Percentiles rank a stretch among this genome's conserved stretches.
phyloP scores from a whole-genome alignment of 2,113 vertebrate species.

The Dipodomys merriami region DNA sequence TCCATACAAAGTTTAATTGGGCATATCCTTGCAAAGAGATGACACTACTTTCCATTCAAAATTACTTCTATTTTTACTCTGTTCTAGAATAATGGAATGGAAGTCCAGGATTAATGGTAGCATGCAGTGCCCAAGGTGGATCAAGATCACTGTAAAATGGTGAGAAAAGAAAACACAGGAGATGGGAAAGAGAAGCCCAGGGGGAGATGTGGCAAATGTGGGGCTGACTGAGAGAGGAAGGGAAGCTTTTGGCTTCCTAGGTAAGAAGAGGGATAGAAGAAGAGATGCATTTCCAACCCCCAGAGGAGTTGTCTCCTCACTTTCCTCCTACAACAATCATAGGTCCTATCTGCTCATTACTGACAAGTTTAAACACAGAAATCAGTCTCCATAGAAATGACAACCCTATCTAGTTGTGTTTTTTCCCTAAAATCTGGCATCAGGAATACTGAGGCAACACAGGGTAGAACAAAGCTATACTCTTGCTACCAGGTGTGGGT shows the following conservation, averaged over 20 bases:
- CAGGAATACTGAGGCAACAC: not conserved
- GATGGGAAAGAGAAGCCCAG: not conserved
- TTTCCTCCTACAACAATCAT: not conserved
- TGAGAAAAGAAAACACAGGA: not conserved
- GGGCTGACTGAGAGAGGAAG: not conserved
- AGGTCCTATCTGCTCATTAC: not conserved
- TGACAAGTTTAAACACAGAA: not conserved
- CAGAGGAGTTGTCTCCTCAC: not conserved
- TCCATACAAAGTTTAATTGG: slow-evolving; percentile 18
- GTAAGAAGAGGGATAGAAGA: not conserved
- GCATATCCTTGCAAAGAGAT: not conserved
- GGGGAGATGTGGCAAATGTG: not conserved
- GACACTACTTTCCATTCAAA: not conserved
- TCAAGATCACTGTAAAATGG: not conserved
- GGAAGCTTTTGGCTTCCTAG: not conserved
- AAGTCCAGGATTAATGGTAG: not conserved
- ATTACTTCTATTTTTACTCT: slow-evolving; percentile 9
- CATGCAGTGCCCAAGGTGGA: not conserved
- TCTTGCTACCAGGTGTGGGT: not conserved
- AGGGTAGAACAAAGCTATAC: not conserved
- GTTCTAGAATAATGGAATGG: not conserved
- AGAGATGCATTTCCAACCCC: not conserved
- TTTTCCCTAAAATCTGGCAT: not conserved
- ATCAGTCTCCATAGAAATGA: not conserved
- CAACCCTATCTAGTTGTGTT: not conserved